Percentiles rank a stretch among this genome's conserved stretches.
Evolutionary conservation across 2,888 invertebrate genomes (phyloP).

Genomic region (Tanaodytes sp.): DNA sequence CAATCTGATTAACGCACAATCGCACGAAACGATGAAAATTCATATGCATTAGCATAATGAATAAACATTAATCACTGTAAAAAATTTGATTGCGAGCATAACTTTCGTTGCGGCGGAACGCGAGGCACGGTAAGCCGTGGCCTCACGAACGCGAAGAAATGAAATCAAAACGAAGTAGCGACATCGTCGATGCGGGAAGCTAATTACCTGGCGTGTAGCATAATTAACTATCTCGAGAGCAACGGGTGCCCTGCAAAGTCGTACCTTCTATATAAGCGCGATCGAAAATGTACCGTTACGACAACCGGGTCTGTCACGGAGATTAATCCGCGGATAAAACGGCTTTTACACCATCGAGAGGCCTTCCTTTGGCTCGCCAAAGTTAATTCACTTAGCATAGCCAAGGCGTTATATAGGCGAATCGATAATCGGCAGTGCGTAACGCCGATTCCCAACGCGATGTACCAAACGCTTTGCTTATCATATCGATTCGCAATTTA

Average conservation of each 20-base stretch:
- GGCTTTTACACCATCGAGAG: conserved; percentile 53
- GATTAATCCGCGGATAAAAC: conserved; percentile 62
- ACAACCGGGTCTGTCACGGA: conserved; percentile 63
- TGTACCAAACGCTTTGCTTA: too few relatives aligned
- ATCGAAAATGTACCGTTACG: conserved; percentile 68
- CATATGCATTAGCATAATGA: conserved; percentile 40
- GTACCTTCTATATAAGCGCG: conserved; percentile 54
- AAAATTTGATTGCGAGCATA: conserved; percentile 36
- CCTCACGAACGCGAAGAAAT: conserved; percentile 40
- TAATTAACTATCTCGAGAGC: conserved; percentile 63
- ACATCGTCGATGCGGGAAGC: conserved; percentile 57
- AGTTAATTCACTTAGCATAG: conserved; percentile 56
- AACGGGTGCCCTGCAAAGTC: conserved; percentile 51
- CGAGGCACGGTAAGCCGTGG: conserved; percentile 42
- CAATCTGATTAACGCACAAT: conserved; percentile 33
- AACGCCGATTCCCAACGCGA: too few relatives aligned
- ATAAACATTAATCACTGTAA: conserved; percentile 38
- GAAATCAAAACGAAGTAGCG: conserved; percentile 54
- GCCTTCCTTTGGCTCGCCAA: conserved; percentile 48
- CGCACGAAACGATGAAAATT: conserved; percentile 44
- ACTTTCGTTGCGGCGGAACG: conserved; percentile 30
- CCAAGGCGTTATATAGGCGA: conserved; percentile 41
- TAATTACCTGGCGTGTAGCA: conserved; percentile 65
- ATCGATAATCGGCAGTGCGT: conserved; percentile 51
- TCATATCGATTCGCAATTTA: too few relatives aligned